Conservation (phyloP, 1,140 invertebrate species). For the Drosophila hydei region DNA sequence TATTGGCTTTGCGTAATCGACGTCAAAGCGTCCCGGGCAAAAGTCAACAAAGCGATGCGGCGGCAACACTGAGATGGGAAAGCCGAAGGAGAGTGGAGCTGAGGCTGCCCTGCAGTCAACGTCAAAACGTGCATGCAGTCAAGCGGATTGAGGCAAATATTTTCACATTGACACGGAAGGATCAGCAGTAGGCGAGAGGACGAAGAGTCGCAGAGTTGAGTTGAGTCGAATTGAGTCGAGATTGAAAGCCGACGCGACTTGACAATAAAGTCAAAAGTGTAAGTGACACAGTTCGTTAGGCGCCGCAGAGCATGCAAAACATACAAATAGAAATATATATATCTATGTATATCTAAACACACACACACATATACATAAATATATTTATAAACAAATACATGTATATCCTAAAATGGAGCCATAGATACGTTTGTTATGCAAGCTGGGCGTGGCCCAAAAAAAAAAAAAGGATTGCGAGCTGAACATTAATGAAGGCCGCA, state of each 20-base stretch:
- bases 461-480: constrained; percentile 71
- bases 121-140: constrained; percentile 76
- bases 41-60: constrained; percentile 67
- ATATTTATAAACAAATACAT: constrained; percentile 33
- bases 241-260: constrained; percentile 50
- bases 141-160: constrained; percentile 81
- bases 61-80: background rate
- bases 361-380: background rate
- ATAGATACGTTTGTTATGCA: constrained; percentile 74
- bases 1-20: constrained; percentile 83
- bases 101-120: constrained; percentile 60
- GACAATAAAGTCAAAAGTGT: constrained; percentile 75
- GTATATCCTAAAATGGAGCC: constrained; percentile 37
- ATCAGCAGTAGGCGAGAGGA: constrained; percentile 35
- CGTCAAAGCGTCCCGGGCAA: constrained; percentile 75
- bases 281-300: constrained; percentile 83
- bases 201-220: constrained; percentile 1
- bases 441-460: constrained; percentile 68
- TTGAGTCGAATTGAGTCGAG: constrained; percentile 20
- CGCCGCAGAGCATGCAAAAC: constrained; percentile 52
- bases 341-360: constrained; percentile 5
- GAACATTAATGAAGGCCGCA: constrained; percentile 65
- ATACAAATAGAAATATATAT: constrained; percentile 53
- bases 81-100: background rate
- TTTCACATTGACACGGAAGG: constrained; percentile 79